phyloP scores from a whole-genome alignment of 2,113 vertebrate species.

The Pygoscelis adeliae region DNA sequence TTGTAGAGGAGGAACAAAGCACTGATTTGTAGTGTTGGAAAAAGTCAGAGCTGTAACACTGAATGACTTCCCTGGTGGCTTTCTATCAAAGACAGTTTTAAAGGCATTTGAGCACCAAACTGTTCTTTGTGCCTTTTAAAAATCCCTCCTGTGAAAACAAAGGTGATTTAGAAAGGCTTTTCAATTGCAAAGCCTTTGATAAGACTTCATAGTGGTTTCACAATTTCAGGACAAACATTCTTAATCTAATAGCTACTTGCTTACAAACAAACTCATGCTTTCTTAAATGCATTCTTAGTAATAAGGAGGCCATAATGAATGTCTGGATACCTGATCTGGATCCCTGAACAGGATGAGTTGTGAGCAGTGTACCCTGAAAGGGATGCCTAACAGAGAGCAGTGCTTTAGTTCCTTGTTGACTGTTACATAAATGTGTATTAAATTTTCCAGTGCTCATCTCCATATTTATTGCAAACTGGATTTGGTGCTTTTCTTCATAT shows the following conservation, averaged over 20 bases:
- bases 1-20: background rate
- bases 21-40: background rate
- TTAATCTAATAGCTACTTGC: background rate
- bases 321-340: background rate
- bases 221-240: background rate
- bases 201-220: background rate
- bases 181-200: background rate
- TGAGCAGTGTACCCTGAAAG: background rate
- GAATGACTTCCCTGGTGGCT: background rate
- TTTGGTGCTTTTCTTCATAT: background rate
- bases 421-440: background rate
- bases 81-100: background rate
- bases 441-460: background rate
- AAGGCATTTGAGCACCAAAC: background rate
- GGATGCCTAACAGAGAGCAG: background rate
- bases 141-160: background rate
- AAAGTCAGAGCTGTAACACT: background rate
- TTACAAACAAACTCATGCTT: background rate
- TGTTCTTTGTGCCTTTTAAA: background rate
- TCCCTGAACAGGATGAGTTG: background rate
- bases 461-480: background rate
- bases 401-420: background rate
- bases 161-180: conserved; percentile 3
- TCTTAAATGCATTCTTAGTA: background rate
- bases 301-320: background rate